Evolutionary conservation across 2,797 vertebrate species (phyloP).

Genomic region (Typhlichthys subterraneus): DNA sequence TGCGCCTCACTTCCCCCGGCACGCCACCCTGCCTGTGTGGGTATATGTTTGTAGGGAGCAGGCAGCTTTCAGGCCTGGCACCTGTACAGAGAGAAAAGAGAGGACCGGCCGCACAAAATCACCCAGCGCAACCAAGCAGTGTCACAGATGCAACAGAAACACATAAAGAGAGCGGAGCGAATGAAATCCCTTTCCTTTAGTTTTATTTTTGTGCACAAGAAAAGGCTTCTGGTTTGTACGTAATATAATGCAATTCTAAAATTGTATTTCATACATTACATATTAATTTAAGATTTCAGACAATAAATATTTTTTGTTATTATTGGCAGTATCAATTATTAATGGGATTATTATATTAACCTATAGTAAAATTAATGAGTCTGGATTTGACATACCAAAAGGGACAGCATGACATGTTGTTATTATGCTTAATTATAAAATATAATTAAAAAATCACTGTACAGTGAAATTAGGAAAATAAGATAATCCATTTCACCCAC

Average conservation of each 20-base stretch:
- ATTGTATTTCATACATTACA: no score
- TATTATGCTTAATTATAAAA: constrained; percentile 70
- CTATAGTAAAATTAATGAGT: constrained; percentile 22
- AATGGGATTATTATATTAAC: constrained; percentile 10
- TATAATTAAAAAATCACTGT: constrained; percentile 76
- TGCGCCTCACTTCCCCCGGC: constrained; percentile 44
- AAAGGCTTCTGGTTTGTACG: constrained; percentile 7
- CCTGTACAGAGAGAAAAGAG: constrained; percentile 51
- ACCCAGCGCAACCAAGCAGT: constrained; percentile 33
- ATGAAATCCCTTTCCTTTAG: neutral
- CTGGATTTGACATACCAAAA: constrained; percentile 27
- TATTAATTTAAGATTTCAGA: neutral
- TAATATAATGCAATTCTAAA: no score
- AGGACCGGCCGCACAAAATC: constrained; percentile 46
- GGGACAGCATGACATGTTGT: constrained; percentile 56
- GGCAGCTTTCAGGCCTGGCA: constrained; percentile 69
- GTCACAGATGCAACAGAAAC: constrained; percentile 26
- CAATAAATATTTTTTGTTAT: constrained; percentile 19
- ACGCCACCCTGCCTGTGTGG: constrained; percentile 51
- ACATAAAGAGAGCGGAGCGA: constrained; percentile 1
- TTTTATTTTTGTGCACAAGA: constrained; percentile 7
- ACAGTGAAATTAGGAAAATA: constrained; percentile 76
- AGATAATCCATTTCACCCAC: constrained; percentile 60
- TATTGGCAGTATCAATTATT: constrained; percentile 16
- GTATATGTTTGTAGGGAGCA: constrained; percentile 58